These are phyloP conservation scores for Heliconius hewitsoni DNA, from an alignment of 1,140 invertebrate genomes.

Conservation along the genomic window DNA sequence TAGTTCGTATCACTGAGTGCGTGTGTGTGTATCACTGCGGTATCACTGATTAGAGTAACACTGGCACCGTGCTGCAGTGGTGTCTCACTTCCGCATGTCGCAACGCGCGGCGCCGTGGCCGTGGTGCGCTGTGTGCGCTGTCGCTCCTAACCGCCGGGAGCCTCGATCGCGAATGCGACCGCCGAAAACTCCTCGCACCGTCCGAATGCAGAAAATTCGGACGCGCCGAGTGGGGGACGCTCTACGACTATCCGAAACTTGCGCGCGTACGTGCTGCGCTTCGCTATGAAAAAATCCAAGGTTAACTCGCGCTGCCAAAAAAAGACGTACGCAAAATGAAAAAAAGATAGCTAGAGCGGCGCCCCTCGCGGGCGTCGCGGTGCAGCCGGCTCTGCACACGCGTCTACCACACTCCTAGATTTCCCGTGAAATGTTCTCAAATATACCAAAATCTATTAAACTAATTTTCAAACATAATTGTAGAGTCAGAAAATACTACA, in stretches of 20 bases:
- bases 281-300: slow-evolving; percentile 80
- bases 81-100: slow-evolving; percentile 78
- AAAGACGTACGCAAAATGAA: slow-evolving; percentile 78
- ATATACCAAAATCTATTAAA: too few species aligned
- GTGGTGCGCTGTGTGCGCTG: slow-evolving; percentile 48
- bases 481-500: not conserved
- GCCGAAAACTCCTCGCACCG: slow-evolving; percentile 76
- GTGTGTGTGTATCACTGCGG: slow-evolving; percentile 63
- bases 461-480: not conserved
- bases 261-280: slow-evolving; percentile 77
- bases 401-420: slow-evolving; percentile 40
- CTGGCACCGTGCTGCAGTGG: slow-evolving; percentile 59
- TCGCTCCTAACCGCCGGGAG: slow-evolving; percentile 69
- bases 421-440: slow-evolving; percentile 16
- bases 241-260: slow-evolving; percentile 79
- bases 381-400: slow-evolving; percentile 73
- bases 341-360: slow-evolving; percentile 75
- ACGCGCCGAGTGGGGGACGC: slow-evolving; percentile 78
- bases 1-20: slow-evolving; percentile 75
- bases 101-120: slow-evolving; percentile 64
- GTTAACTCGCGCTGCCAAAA: slow-evolving; percentile 80
- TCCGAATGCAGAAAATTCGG: slow-evolving; percentile 80
- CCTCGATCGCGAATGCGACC: slow-evolving; percentile 77
- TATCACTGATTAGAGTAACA: slow-evolving; percentile 63
- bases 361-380: slow-evolving; percentile 72